Conservation (phyloP, 2,888 invertebrate species). For the Creontiades dilutus region DNA sequence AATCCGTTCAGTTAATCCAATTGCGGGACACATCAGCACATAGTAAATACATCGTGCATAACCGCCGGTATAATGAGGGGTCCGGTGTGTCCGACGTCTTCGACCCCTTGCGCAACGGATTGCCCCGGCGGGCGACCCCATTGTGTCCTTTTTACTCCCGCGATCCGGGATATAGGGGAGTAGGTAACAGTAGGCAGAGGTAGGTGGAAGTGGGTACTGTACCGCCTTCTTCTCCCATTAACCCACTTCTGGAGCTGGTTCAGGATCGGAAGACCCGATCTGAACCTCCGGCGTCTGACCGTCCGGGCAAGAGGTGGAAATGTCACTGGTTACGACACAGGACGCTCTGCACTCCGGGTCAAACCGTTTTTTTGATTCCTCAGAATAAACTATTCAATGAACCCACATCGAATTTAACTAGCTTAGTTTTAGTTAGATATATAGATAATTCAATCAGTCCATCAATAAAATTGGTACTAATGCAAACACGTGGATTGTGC, state of each 20-base stretch:
- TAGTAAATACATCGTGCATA: too few relatives aligned
- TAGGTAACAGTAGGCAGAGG: constrained; percentile 5
- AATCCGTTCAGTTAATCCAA: too few relatives aligned
- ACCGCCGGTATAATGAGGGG: too few relatives aligned
- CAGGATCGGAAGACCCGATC: constrained; percentile 1
- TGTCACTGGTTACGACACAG: neutral
- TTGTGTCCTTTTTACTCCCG: neutral
- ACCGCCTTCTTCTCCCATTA: neutral
- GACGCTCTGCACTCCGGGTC: neutral
- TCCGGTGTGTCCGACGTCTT: too few relatives aligned
- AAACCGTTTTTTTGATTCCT: too few relatives aligned
- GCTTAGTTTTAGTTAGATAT: too few relatives aligned
- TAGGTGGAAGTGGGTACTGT: neutral
- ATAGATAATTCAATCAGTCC: too few relatives aligned
- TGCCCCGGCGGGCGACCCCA: neutral
- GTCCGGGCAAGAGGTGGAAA: neutral
- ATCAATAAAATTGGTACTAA: too few relatives aligned
- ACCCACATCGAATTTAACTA: too few relatives aligned
- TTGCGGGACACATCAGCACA: too few relatives aligned
- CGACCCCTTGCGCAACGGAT: neutral
- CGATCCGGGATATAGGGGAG: neutral
- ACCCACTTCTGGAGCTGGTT: neutral
- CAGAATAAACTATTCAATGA: too few relatives aligned
- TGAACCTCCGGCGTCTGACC: neutral
- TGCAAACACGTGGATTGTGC: too few relatives aligned